Percentiles rank a stretch among this genome's conserved stretches.
phyloP scores from a whole-genome alignment of 1,140 invertebrate genomes.

The Delia radicum region DNA sequence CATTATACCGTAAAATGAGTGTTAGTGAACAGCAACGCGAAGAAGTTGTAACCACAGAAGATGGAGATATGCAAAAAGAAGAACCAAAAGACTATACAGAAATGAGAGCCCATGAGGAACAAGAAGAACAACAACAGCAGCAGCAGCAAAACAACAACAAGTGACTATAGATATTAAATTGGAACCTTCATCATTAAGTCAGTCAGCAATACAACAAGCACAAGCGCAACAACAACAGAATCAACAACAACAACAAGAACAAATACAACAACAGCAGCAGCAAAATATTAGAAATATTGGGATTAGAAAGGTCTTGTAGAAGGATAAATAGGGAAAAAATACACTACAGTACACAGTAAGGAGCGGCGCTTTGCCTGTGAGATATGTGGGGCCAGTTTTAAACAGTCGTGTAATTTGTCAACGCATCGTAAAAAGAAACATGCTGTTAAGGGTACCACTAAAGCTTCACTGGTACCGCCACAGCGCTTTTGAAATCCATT shows the following conservation, averaged over 20 bases:
- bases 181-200: constrained; percentile 27
- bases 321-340: too few relatives aligned
- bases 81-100: constrained; percentile 32
- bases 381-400: constrained; percentile 49
- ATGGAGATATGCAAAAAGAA: constrained; percentile 24
- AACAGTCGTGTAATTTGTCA: constrained; percentile 50
- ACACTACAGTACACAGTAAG: constrained; percentile 46
- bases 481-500: constrained; percentile 26
- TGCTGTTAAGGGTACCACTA: constrained; percentile 39
- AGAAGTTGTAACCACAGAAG: constrained; percentile 3
- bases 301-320: too few relatives aligned
- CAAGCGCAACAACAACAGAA: constrained; percentile 28
- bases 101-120: constrained; percentile 26
- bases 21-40: constrained; percentile 18
- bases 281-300: too few relatives aligned
- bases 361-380: constrained; percentile 50
- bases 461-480: constrained; percentile 19
- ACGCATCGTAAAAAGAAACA: constrained; percentile 53
- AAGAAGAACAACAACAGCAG: constrained; percentile 5
- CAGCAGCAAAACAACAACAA: too few relatives aligned
- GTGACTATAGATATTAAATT: constrained; percentile 30
- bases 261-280: constrained; percentile 29
- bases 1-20: constrained; percentile 28
- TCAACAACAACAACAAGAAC: constrained; percentile 17
- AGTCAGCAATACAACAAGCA: constrained; percentile 30